These are phyloP conservation scores for Murina feae DNA, from an alignment of 2,113 vertebrate genomes.

Conservation along the genomic window DNA sequence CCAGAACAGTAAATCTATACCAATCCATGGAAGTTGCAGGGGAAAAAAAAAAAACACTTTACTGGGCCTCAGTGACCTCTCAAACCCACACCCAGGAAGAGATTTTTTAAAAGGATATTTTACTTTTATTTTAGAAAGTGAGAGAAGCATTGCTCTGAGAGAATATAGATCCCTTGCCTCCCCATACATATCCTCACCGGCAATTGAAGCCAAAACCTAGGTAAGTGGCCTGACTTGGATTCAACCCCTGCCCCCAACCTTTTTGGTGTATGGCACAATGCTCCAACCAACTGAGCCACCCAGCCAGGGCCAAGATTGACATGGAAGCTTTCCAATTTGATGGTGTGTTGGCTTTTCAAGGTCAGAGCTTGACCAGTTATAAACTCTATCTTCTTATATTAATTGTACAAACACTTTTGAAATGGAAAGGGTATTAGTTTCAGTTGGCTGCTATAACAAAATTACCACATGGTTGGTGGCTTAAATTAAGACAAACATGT, in stretches of 20 bases:
- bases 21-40: slow-evolving; percentile 55
- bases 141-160: background rate
- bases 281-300: background rate
- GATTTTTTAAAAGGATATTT: background rate
- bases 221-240: no score
- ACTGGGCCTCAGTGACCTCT: slow-evolving; percentile 34
- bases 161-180: background rate
- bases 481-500: background rate
- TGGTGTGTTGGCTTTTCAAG: background rate
- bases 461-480: background rate
- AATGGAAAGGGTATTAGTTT: background rate
- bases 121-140: background rate
- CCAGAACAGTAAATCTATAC: slow-evolving; percentile 54
- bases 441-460: background rate
- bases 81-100: slow-evolving; percentile 50
- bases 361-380: background rate
- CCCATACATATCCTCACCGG: background rate
- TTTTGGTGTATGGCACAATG: background rate
- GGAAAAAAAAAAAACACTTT: slow-evolving; percentile 63
- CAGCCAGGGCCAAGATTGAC: background rate
- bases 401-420: background rate
- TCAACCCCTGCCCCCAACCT: background rate
- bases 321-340: background rate
- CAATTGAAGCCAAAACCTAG: no score
- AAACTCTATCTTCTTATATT: background rate